Percentiles rank a stretch among this genome's conserved stretches.
phyloP scores from a whole-genome alignment of 2,888 invertebrate species.

The Eupithecia centaureata region DNA sequence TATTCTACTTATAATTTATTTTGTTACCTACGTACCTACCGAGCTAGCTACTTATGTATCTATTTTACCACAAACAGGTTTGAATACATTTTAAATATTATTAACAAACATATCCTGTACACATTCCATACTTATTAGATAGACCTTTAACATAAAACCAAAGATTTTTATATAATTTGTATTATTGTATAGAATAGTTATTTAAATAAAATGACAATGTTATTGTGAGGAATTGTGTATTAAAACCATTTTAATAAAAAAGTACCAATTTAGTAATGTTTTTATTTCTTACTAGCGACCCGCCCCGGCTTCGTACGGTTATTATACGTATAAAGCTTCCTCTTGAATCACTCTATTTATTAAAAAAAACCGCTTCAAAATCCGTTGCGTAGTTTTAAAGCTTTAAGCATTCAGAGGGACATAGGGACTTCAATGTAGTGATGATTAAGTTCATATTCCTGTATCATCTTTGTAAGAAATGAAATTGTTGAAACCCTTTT shows the following conservation, averaged over 20 bases:
- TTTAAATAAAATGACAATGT: neutral
- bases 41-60: neutral
- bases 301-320: too few relatives aligned
- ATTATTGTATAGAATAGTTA: constrained; percentile 2
- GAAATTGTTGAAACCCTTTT: too few relatives aligned
- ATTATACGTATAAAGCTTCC: too few relatives aligned
- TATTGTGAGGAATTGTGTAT: neutral
- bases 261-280: neutral
- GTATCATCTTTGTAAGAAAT: too few relatives aligned
- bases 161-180: constrained; percentile 13
- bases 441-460: too few relatives aligned
- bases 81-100: neutral
- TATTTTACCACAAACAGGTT: neutral
- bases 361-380: too few relatives aligned
- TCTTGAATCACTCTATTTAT: too few relatives aligned
- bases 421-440: too few relatives aligned
- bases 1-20: neutral
- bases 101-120: neutral
- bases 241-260: neutral
- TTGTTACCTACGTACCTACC: neutral
- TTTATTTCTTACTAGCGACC: neutral
- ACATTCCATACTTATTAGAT: constrained; percentile 5
- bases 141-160: constrained; percentile 4
- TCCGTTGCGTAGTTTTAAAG: too few relatives aligned
- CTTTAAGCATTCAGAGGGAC: too few relatives aligned